Base-by-base conservation (phyloP, 2,113 vertebrate genomes). In the Machaerirhynchus nigripectus region DNA sequence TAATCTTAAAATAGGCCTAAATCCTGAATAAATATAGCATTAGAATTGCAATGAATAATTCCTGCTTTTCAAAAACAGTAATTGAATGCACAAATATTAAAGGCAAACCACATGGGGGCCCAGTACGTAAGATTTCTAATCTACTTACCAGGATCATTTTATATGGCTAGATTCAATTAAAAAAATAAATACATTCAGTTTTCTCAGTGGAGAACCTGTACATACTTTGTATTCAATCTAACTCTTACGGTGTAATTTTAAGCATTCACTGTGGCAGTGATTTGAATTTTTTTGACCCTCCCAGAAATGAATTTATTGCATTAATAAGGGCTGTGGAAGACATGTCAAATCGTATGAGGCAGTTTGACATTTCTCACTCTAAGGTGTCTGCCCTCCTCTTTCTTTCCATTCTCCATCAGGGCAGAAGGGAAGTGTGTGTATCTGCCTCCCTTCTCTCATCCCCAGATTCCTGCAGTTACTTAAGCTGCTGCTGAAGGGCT, bases 1-100 rank as follows among this genome's bases (percentile, higher is more conserved):
- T 97, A 97, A 97, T 94, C 97, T 97, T 97, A 97, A 96, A 97
- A 97, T 97, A 97, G 90, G 77, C 78, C 77, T 93, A 97, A 97
- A 97, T 97, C 91, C 94, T 84, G 59, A 96, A 93, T 96, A 97
- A 98, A 97, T 97, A 92, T 61, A 94, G 90, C 92, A 92, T 96
- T 96, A 97, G 87, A 39, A 71, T 73, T 95, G 65, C 85, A 93
- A 89, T 92, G 63, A 91, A 39, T 96, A 96, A 97, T 97, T 96
- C 80, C 84, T 95, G 28, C 65, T 92, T 97, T 97, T 97, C 87
- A 91, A 83, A 95, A 96, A 26, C 50, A 93, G 88, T 95, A 90
- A 90, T 78, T 93, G 93, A 97, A 96, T 87, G 70, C 92, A 95
- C 52, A 89, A 65, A 89, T 95, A 93, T 96, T 95, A 94, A 81